Base-by-base conservation (phyloP, 2,888 invertebrate genomes). In the Eupithecia abbreviata region DNA sequence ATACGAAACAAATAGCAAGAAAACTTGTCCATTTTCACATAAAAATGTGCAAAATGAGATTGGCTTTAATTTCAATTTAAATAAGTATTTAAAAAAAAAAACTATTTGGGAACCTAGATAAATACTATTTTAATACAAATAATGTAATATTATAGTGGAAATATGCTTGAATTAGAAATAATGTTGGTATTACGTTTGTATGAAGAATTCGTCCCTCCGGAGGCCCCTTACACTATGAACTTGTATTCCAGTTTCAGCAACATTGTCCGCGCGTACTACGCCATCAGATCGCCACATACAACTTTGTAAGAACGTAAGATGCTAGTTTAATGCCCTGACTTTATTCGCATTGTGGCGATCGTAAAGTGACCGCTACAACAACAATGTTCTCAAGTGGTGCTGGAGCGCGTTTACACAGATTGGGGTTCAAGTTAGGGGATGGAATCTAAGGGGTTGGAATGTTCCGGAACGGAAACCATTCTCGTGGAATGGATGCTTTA, bases 341-440 rank as follows among this genome's bases (percentile, higher is more conserved):
- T 74, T 74, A 77, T 72, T 30, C 55, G 77, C 77, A 75, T 72
- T 68, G 77, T 71, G 12, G 30, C 15, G 47, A 4, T 71, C 66
- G 72, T 79, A 75, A 75, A 71, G 66, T 74, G 75, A 79, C 79
- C 79, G 13, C 72, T 72, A 72, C 43, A 15, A 65, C 62, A 43
- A 79, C 79, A 77, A 66, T 79, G 79, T 79, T 72, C 75, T 70
- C 72, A 69, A 75, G 79, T 75, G 77, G 72, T 72, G 15, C 72
- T 70, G 3, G 67, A 41, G 72, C 70, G 66, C 43, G 69, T 18
- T 12, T 30, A 43, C 73, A 47, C 43, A 69, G 74, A 72, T 74
- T 66, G 72, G 71, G 66, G 71, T 68, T 10, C 2, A 62, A 69
- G 45, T 62, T 70, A 65, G 47, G 47, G 41, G 69, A 58, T 68